Percentiles rank a stretch among this genome's conserved stretches.
Conservation (phyloP, 2,888 invertebrate species). For the Zootermopsis nevadensis region DNA sequence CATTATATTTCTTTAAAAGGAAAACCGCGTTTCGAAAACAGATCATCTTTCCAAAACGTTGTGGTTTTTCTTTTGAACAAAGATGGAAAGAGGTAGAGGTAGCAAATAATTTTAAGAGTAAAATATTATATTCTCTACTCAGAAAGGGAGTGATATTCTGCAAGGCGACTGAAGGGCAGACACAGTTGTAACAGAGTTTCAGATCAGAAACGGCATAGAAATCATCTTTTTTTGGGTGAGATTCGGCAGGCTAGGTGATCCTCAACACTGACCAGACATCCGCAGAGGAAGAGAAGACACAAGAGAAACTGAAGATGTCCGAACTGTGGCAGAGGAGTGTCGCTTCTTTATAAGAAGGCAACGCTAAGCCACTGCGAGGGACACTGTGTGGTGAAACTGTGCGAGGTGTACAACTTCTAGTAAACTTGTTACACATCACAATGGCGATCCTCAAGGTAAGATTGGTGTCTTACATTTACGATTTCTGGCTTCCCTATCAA, state of each 20-base stretch:
- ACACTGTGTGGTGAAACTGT: slow-evolving; percentile 14
- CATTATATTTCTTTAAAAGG: too few relatives aligned
- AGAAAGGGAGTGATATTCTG: neutral
- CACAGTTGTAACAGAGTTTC: neutral
- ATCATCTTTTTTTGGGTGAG: neutral
- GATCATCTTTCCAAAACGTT: too few relatives aligned
- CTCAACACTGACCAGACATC: neutral
- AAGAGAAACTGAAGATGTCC: slow-evolving; percentile 30
- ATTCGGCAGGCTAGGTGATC: neutral
- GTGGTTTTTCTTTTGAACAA: too few relatives aligned
- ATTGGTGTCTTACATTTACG: neutral
- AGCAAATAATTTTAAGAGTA: too few relatives aligned
- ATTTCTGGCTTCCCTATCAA: neutral
- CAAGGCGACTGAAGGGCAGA: neutral
- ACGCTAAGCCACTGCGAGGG: neutral
- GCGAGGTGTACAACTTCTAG: neutral
- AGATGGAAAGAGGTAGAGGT: too few relatives aligned
- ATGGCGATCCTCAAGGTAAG: slow-evolving; percentile 24
- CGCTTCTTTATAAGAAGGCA: slow-evolving; percentile 9
- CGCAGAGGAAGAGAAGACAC: neutral
- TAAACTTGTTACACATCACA: slow-evolving; percentile 2
- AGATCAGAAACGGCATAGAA: neutral
- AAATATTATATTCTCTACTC: too few relatives aligned
- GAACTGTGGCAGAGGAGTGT: neutral
- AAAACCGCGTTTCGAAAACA: too few relatives aligned